Base-by-base conservation (phyloP, 2,888 invertebrate genomes). In the Peribatodes rhomboidaria region DNA sequence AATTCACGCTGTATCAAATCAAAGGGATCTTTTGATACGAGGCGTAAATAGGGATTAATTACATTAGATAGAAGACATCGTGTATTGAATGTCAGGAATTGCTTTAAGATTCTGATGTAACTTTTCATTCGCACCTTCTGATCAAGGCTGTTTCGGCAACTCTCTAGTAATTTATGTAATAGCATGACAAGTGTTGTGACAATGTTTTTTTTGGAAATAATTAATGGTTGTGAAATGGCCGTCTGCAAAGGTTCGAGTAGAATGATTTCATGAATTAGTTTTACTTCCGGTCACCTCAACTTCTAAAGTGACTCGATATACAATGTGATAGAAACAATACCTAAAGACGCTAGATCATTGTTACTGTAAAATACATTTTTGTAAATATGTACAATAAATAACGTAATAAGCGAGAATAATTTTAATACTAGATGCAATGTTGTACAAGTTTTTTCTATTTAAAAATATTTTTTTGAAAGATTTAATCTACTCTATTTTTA, bases 311-410 rank as follows among this genome's bases (percentile, higher is more conserved):
- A 68, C 75, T 65, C 65, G 59, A 62, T 69, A 84, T 80, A 84
- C 89, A 89, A 89, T 92, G 92, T 92, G 92, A 92, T 93, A 92
- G 89, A 92, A 85, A 88, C 81, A 90, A 90, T 92, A 92, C 91
- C 91, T 92, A 89, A 89, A 91, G 90, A 92, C 85, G 92, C 91
- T 92, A 92, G 89, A 90, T 90, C 92, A 91, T 92, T 92, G 92
- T 92, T 91, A 91, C 88, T 93, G 92, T 92, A 89, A 89, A 88
- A 87, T 90, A 90, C 89, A 85, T 86, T 88, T 70, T 84, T 92
- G 92, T 93, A 92, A 91, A 92, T 92, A 93, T 93, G 92, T 92
- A 93, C 90, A 88, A 91, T 92, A 91, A 81, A 84, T 87, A 89
- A 90, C 84, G 82, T 75, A 85, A 80, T 90, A 90, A 90, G 87